Evolutionary conservation across 37 sponge, comb jelly and placozoan species (phyloP), one percentile per base, ranked within the genome.

Genomic region (Hexactinellida sp.): DNA sequence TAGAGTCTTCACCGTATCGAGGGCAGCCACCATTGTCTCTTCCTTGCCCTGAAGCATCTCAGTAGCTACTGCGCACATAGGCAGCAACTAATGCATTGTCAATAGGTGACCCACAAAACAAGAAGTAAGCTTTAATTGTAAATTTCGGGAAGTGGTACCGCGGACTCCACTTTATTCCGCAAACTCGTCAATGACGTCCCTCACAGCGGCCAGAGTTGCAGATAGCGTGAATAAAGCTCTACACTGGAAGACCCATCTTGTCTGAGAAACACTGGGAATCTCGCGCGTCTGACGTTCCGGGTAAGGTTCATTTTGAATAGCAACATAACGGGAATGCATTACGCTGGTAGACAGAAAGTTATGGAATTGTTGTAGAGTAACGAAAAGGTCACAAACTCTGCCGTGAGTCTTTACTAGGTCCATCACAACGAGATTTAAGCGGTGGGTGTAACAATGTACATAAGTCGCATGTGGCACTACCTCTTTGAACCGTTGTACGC

Each of bases 371-470:
- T 63, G 25, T 63, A 63, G 76, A 63, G 76, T 63, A 63, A 63
- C 76, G 76, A 63, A 63, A 63, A 63, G 76, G 76, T 63, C 76
- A 63, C 76, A 63, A 63, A 63, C 76, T 63, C 76, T 7, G 13
- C 76, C 76, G 76, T 63, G 76, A 63, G 76, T 63, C 76, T 63
- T 63, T 23, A 63, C 76, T 63, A 63, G 76, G 5, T 63, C 76
- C 76, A 63, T 28, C 76, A 63, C 76, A 63, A 63, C 76, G 13
- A 63, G 76, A 23, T 63, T 63, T 7, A 63, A 63, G 76, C 76
- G 76, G 76, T 63, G 76, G 76, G 76, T 23, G 76, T 63, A 63
- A 63, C 76, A 63, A 63, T 63, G 76, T 63, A 63, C 76, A 63
- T 63, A 63, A 23, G 76, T 63, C 13, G 76, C 76, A 63, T 63